These are phyloP conservation scores for Brachypalpus laphriformis DNA, from an alignment of 2,888 invertebrate genomes.

Conservation along the genomic window DNA sequence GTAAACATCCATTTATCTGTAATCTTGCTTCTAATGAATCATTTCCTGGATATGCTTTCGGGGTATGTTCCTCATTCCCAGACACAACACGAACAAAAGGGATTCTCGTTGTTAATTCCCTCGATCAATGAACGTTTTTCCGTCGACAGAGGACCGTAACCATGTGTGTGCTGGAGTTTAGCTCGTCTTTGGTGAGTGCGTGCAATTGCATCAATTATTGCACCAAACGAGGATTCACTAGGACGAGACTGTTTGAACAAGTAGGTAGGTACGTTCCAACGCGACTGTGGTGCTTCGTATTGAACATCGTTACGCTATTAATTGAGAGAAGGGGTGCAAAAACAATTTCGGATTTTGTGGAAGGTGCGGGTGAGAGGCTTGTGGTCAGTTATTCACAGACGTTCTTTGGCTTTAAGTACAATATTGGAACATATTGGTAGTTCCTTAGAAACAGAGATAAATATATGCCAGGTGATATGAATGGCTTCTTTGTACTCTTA, in stretches of 20 bases:
- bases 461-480: not conserved
- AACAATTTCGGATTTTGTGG: not conserved
- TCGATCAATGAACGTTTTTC: slow-evolving; percentile 44
- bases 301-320: not conserved
- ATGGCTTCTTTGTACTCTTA: not conserved
- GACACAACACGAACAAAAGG: slow-evolving; percentile 17
- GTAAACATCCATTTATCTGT: slow-evolving; percentile 59
- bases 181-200: slow-evolving; percentile 33
- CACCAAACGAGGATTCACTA: slow-evolving; percentile 35
- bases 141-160: not conserved
- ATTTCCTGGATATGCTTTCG: slow-evolving; percentile 39
- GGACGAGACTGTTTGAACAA: slow-evolving; percentile 33
- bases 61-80: not conserved
- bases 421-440: not conserved
- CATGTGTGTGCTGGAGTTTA: slow-evolving; percentile 1
- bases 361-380: not conserved
- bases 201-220: slow-evolving; percentile 67
- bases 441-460: not conserved
- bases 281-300: not conserved
- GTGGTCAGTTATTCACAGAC: not conserved
- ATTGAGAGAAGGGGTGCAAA: not conserved
- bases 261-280: not conserved
- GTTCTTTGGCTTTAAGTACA: not conserved
- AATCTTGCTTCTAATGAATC: slow-evolving; percentile 61
- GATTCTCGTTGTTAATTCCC: slow-evolving; percentile 45